Percentiles rank a stretch among this genome's conserved stretches.
Evolutionary conservation across 2,888 invertebrate genomes (phyloP).

Genomic region (Drosophila niveifrons): DNA sequence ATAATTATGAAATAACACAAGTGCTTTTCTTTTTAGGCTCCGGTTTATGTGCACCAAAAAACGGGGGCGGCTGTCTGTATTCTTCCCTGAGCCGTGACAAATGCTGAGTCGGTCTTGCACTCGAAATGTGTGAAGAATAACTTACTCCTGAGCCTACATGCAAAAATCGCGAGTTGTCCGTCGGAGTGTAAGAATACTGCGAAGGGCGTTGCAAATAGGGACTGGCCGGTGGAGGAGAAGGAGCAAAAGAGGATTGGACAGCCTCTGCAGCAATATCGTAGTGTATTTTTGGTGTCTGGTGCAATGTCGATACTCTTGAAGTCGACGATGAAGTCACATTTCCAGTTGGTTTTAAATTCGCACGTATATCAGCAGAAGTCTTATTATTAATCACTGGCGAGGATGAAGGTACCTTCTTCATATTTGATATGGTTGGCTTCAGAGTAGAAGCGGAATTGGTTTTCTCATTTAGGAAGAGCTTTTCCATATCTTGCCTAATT

Average conservation of each 20-base stretch:
- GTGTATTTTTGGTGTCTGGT: background rate
- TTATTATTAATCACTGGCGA: background rate
- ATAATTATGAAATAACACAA: conserved; percentile 56
- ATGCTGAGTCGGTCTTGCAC: background rate
- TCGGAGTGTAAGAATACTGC: conserved; percentile 24
- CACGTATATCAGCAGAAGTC: background rate
- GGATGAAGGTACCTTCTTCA: background rate
- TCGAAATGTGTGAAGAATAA: background rate
- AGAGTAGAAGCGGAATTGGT: background rate
- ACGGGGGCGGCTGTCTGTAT: conserved; percentile 20
- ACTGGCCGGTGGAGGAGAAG: conserved; percentile 18
- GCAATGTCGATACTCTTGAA: background rate
- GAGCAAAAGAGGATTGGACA: background rate
- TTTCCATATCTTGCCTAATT: conserved; percentile 30
- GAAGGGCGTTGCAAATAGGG: background rate
- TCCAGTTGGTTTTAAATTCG: background rate
- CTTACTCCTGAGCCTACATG: background rate
- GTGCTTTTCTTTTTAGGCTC: conserved; percentile 31
- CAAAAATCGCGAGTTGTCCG: conserved; percentile 7
- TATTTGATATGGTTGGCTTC: background rate
- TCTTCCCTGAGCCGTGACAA: background rate
- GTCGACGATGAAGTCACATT: background rate
- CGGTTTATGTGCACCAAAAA: conserved; percentile 12
- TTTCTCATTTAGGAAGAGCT: conserved; percentile 24
- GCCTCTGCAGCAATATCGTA: background rate